Evolutionary conservation across 92 coral and sea anemone species (phyloP), one percentile per base, ranked within the genome.

Genomic region (Siderastrea siderea): DNA sequence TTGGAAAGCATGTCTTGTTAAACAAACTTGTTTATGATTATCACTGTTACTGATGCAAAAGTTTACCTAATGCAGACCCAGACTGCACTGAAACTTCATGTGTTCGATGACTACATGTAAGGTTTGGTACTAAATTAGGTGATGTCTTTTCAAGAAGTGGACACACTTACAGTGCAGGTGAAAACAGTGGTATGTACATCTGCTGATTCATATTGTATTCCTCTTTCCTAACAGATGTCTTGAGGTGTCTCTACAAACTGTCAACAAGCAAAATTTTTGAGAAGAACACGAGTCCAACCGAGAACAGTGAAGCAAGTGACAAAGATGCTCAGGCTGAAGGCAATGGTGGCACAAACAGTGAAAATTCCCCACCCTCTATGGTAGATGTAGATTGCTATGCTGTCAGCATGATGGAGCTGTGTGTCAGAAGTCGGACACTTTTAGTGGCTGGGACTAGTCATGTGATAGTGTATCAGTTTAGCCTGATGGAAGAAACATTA

Each of bases 211-310:
- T 5, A 13, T 9, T 38, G 26, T 2, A 57, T 5, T 13, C 12
- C 3, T 59, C 51, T 75, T 17, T 52, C 3, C 68, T 59, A 79
- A 58, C 79, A 97, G 99, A 93, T 54, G 94, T 95, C 61, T 78
- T 95, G 75, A 78, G 81, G 6, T 82, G 91, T 71, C 77, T 95
- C 71, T 93, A 90, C 82, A 97, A 94, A 78, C 78, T 97, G 60
- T 95, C 99, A 7, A 97, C 99, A 45, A 86, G 86, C 86, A 97
- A 97, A 82, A 87, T 93, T 59, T 97, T 97, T 84, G 98, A 97
- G 69, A 94, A 94, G 81, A 92, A 86, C 68, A 84, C 88, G 48
- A 78, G 88, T 79, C 71, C 93, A 15, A 82, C 90, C 14, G 99
- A 93, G 65, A 86, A 95, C 71, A 86, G 92, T 73, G 95, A 96